Conservation (phyloP, 1,140 invertebrate genomes). For the Caligus rogercresseyi region DNA sequence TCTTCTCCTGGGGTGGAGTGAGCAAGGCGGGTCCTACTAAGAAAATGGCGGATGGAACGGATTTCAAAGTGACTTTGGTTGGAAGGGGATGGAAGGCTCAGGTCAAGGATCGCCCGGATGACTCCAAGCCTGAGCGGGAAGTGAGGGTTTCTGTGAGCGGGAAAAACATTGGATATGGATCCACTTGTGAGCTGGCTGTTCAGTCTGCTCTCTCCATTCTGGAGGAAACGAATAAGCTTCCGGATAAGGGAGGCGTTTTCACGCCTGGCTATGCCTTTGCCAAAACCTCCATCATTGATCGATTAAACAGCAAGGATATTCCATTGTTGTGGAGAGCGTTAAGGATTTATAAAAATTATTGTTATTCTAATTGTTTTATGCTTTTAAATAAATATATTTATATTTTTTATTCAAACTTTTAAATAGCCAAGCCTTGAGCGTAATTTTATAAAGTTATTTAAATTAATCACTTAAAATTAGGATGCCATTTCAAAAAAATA, state of each 20-base stretch:
- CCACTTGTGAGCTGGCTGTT: slow-evolving; percentile 24
- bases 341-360: neutral
- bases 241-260: slow-evolving; percentile 30
- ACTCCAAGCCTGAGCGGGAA: slow-evolving; percentile 39
- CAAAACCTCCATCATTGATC: slow-evolving; percentile 28
- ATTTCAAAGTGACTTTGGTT: slow-evolving; percentile 47
- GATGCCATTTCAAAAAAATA: too few species aligned
- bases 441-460: too few species aligned
- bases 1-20: slow-evolving; percentile 51
- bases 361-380: neutral
- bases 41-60: slow-evolving; percentile 35
- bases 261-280: slow-evolving; percentile 30
- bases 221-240: slow-evolving; percentile 22
- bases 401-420: too few species aligned
- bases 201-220: slow-evolving; percentile 22
- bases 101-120: slow-evolving; percentile 39
- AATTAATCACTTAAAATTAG: too few species aligned
- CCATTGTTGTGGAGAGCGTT: slow-evolving; percentile 1
- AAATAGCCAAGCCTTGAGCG: too few species aligned
- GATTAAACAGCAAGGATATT: slow-evolving; percentile 16
- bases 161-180: slow-evolving; percentile 43
- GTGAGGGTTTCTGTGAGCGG: slow-evolving; percentile 35
- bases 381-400: too few species aligned
- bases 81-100: slow-evolving; percentile 57
- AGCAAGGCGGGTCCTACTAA: slow-evolving; percentile 45